Conservation (phyloP, 2,113 vertebrate genomes). For the Heterocephalus glaber region DNA sequence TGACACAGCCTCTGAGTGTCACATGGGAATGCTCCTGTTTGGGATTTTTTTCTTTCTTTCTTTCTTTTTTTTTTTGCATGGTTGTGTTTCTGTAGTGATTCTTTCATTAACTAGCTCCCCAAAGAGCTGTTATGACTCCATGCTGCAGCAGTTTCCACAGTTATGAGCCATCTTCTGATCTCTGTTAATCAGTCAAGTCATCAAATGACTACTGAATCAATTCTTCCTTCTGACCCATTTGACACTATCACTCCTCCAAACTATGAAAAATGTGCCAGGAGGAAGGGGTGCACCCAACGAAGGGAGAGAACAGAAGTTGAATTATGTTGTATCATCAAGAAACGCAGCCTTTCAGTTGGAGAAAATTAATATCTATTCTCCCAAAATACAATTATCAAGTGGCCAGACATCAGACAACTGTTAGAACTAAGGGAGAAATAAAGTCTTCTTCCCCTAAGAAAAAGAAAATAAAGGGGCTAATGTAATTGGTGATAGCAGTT, state of each 20-base stretch:
- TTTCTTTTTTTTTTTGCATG: slow-evolving; percentile 75
- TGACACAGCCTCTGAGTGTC: slow-evolving; percentile 79
- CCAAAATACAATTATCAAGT: slow-evolving; percentile 68
- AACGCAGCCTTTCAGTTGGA: slow-evolving; percentile 71
- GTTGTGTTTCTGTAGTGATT: slow-evolving; percentile 83
- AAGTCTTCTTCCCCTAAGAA: not conserved
- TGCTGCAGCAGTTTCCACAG: slow-evolving; percentile 82
- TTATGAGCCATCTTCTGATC: slow-evolving; percentile 83
- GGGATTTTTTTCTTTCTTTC: too few relatives aligned
- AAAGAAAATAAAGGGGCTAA: slow-evolving; percentile 47
- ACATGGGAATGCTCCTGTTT: slow-evolving; percentile 77
- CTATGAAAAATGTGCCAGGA: slow-evolving; percentile 77
- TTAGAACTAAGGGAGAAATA: slow-evolving; percentile 27
- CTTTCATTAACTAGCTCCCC: slow-evolving; percentile 87
- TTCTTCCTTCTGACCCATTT: slow-evolving; percentile 85
- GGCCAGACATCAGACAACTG: slow-evolving; percentile 38
- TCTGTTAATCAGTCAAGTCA: slow-evolving; percentile 85
- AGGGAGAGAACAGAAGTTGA: slow-evolving; percentile 70
- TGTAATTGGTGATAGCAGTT: slow-evolving; percentile 22
- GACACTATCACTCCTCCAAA: slow-evolving; percentile 82
- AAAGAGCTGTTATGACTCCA: slow-evolving; percentile 85
- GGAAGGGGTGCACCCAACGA: slow-evolving; percentile 15
- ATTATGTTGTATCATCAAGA: slow-evolving; percentile 69
- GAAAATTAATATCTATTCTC: slow-evolving; percentile 75
- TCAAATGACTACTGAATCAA: slow-evolving; percentile 83